phyloP scores from a whole-genome alignment of 2,113 vertebrate genomes.

The Oryzias curvinotus region DNA sequence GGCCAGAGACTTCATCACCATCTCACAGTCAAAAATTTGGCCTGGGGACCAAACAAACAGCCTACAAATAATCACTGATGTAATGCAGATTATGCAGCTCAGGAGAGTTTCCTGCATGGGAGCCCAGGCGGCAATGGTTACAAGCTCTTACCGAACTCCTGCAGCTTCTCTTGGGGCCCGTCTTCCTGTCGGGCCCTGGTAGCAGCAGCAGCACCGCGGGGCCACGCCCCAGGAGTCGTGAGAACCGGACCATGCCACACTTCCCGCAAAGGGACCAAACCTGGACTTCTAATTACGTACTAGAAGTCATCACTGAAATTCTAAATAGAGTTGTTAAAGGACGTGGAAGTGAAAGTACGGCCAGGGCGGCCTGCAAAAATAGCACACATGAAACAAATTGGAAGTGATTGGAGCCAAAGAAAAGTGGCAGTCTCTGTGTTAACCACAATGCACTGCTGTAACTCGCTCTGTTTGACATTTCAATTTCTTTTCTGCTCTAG shows the following conservation, averaged over 20 bases:
- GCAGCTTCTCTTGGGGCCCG: slow-evolving; percentile 37
- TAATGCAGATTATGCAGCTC: slow-evolving; percentile 35
- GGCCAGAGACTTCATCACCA: slow-evolving; percentile 10
- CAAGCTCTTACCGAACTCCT: slow-evolving; percentile 44
- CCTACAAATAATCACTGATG: slow-evolving; percentile 9
- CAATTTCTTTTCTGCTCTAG: too few species aligned
- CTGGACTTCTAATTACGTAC: slow-evolving; percentile 2
- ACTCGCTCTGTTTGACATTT: too few species aligned
- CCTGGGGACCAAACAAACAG: slow-evolving; percentile 28
- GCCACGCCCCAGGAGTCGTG: slow-evolving; percentile 26
- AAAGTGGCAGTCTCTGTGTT: background rate
- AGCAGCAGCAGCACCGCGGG: slow-evolving; percentile 27
- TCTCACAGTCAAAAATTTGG: slow-evolving; percentile 29
- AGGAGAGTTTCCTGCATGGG: slow-evolving; percentile 23
- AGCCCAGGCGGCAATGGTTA: slow-evolving; percentile 45
- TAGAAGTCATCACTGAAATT: background rate
- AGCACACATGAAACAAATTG: slow-evolving; percentile 3
- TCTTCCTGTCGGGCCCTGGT: slow-evolving; percentile 49
- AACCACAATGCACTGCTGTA: too few species aligned
- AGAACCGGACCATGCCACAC: slow-evolving; percentile 23
- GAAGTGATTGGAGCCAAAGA: slow-evolving; percentile 9
- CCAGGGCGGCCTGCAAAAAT: background rate
- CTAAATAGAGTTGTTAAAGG: slow-evolving; percentile 9
- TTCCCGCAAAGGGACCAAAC: slow-evolving; percentile 24
- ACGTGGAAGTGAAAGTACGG: background rate